Conservation (phyloP, 1,140 invertebrate species). For the Aphaenogaster ashmeadi region DNA sequence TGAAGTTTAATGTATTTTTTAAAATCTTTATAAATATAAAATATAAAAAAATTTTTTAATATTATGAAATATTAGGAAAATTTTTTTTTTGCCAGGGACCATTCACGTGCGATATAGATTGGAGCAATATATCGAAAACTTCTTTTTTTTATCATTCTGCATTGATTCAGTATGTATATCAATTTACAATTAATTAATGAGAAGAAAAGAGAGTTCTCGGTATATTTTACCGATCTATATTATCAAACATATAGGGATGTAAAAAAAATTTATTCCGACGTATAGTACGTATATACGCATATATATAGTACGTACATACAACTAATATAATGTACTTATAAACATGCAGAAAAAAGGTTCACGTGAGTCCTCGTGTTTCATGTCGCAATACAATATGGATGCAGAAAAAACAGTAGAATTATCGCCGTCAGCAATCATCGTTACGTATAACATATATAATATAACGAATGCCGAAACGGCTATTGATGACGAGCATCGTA, state of each 20-base stretch:
- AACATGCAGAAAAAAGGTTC: background rate
- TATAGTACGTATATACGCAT: background rate
- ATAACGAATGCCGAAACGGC: background rate
- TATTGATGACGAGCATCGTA: background rate
- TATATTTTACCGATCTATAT: background rate
- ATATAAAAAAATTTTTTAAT: no score
- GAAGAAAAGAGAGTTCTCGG: background rate
- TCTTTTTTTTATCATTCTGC: background rate
- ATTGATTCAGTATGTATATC: background rate
- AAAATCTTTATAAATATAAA: no score
- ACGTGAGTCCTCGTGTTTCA: background rate
- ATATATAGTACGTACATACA: background rate
- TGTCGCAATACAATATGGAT: background rate
- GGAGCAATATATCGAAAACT: background rate
- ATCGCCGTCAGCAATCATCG: background rate
- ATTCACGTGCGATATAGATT: background rate
- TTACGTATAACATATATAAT: slow-evolving; percentile 22
- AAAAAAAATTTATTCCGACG: background rate
- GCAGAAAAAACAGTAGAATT: slow-evolving; percentile 6
- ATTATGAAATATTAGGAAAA: no score
- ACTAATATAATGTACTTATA: background rate
- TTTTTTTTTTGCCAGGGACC: no score
- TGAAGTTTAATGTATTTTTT: no score
- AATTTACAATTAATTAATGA: background rate
- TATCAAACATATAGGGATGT: background rate